Base-by-base conservation (phyloP, 2,888 invertebrate genomes). In the Nipponacmea schrenckii region DNA sequence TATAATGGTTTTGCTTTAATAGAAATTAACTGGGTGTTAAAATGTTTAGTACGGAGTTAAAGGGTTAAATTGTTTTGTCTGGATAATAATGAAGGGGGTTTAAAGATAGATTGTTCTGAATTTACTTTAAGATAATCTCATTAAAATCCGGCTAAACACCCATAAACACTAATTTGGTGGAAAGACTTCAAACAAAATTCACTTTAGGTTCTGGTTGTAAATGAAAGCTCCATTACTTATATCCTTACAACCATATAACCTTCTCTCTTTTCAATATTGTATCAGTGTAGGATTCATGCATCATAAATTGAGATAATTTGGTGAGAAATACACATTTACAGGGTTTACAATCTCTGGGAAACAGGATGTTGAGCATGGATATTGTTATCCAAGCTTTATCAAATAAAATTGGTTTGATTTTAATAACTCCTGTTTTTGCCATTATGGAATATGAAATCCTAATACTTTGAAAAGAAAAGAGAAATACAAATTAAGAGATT, bases 281-380 rank as follows among this genome's bases (percentile, higher is more conserved):
- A 39, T 39, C 39, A 39, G 39, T 39, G 56, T 24, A 56, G 56
- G 56, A 56, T 56, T 56, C 56, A 56, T 56, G 56, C 56, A 56
- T 24, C 56, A 56, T 56, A 56, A 56, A 56, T 24, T 3, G 20
- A 56, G 56, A 56, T 56, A 56, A 56, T 56, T 20, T 56, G 56
- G 20, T 56, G 56, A 24, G 56, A 56, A 56, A 1, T 24, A 39
- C 39, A 39, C 8, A 39, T 39, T 39, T 39, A 39, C 10, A 39
- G 39, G 39, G 3, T 39, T 39, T 24, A 20, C 8, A 20, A 24
- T 56, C 56, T 56, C 56, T 56, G 56, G 56, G 56, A 56, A 56
- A 56, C 56, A 56, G 56, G 56, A 56, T 24, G 24, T 56, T 12
- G 12, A 56, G 12, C 56, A 56, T 56, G 56, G 24, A 50, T 24